These are phyloP conservation scores for Phainopepla nitens DNA, from an alignment of 2,113 vertebrate genomes.

Conservation along the genomic window DNA sequence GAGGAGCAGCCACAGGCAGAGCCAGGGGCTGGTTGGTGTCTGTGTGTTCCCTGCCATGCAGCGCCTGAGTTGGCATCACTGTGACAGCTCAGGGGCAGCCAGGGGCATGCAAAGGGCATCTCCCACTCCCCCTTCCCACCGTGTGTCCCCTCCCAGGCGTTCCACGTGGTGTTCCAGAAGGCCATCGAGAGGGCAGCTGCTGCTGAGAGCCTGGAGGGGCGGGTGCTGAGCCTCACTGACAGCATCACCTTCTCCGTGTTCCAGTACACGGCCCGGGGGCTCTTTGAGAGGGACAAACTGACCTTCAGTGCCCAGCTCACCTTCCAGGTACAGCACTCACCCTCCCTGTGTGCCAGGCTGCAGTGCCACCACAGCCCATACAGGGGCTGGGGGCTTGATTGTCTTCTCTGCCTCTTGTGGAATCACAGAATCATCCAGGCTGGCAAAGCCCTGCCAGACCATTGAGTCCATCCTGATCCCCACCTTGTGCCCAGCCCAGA, in stretches of 20 bases:
- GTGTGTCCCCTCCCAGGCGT: slow-evolving; percentile 74
- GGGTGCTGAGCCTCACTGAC: slow-evolving; percentile 84
- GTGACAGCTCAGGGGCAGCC: neutral
- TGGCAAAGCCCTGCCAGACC: neutral
- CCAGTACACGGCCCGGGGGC: slow-evolving; percentile 88
- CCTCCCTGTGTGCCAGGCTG: neutral
- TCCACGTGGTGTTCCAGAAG: slow-evolving; percentile 89
- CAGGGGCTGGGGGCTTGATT: neutral
- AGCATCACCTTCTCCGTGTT: slow-evolving; percentile 90
- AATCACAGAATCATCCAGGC: neutral
- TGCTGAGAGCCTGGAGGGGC: slow-evolving; percentile 72
- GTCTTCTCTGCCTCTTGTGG: neutral
- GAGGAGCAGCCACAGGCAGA: neutral
- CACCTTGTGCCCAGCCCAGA: neutral
- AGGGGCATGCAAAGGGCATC: neutral
- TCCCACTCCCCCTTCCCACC: fast-evolving
- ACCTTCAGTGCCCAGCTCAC: slow-evolving; percentile 88
- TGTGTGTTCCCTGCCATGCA: neutral
- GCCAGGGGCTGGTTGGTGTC: neutral
- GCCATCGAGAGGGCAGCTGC: slow-evolving; percentile 82
- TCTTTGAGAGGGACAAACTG: slow-evolving; percentile 92
- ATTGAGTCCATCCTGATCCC: fast-evolving
- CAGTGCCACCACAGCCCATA: neutral
- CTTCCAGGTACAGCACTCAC: slow-evolving; percentile 87
- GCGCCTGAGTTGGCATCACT: neutral